Conservation (phyloP, 2,113 vertebrate genomes). For the Dolichotis patagonum region DNA sequence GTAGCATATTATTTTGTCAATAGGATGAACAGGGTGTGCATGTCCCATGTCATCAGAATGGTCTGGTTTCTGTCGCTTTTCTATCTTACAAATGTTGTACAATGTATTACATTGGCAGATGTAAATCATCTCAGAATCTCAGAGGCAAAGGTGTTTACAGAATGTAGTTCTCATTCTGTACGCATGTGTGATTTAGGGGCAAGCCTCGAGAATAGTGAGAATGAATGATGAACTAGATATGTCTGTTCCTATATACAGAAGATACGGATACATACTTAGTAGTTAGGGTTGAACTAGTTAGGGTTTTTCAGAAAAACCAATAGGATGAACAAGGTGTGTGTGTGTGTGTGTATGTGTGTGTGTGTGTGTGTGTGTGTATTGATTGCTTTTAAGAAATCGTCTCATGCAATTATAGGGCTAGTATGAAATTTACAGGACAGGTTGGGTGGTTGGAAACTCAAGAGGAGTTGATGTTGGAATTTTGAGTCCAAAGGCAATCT, state of each 20-base stretch:
- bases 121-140: background rate
- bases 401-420: background rate
- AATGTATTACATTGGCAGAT: background rate
- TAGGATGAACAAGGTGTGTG: no score
- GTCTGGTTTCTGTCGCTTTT: background rate
- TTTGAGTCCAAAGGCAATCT: background rate
- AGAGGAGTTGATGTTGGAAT: background rate
- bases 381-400: constrained; percentile 3
- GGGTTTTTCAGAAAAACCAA: background rate
- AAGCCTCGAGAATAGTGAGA: background rate
- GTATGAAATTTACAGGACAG: background rate
- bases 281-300: background rate
- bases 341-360: no score
- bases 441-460: background rate
- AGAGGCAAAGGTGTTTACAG: background rate
- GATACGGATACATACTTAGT: background rate
- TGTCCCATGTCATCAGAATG: background rate
- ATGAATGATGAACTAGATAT: background rate
- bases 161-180: background rate
- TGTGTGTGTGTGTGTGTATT: no score
- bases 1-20: background rate
- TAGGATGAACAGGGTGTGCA: no score
- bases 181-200: background rate
- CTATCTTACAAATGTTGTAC: background rate
- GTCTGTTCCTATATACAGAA: background rate